phyloP scores from a whole-genome alignment of 2,888 invertebrate genomes.

The Dichetophora obliterata region DNA sequence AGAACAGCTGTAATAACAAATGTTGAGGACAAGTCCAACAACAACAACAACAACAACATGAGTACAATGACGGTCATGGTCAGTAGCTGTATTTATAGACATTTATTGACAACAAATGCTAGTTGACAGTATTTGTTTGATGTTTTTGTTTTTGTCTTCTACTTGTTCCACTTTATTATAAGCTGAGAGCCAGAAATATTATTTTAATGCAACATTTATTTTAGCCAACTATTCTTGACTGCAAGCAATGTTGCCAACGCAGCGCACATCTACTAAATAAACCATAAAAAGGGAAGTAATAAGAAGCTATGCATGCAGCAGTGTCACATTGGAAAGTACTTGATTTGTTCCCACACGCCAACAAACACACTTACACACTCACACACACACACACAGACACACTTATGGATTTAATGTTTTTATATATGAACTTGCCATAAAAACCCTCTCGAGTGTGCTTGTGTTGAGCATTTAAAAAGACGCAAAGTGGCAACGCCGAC shows the following conservation, averaged over 20 bases:
- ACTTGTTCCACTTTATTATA: too few relatives aligned
- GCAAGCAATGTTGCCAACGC: background rate
- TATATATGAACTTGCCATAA: background rate
- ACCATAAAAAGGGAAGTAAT: too few relatives aligned
- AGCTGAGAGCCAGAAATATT: background rate
- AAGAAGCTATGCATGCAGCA: background rate
- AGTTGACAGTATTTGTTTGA: too few relatives aligned
- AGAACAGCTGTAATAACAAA: background rate
- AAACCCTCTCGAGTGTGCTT: conserved; percentile 3
- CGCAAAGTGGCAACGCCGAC: background rate
- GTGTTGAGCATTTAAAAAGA: background rate
- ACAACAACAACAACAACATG: background rate
- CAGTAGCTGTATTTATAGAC: too few relatives aligned
- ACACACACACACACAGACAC: background rate
- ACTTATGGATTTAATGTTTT: background rate
- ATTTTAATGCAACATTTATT: conserved; percentile 7
- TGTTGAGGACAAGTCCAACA: background rate
- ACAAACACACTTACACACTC: background rate
- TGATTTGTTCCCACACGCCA: background rate
- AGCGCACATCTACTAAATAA: background rate
- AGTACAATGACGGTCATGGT: background rate
- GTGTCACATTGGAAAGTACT: background rate
- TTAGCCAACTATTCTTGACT: background rate
- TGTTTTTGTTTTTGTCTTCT: too few relatives aligned
- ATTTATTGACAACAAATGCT: too few relatives aligned